Evolutionary conservation across 2,888 invertebrate species (phyloP), one percentile per base, ranked within the genome.

Genomic region (Tinea pellionella): DNA sequence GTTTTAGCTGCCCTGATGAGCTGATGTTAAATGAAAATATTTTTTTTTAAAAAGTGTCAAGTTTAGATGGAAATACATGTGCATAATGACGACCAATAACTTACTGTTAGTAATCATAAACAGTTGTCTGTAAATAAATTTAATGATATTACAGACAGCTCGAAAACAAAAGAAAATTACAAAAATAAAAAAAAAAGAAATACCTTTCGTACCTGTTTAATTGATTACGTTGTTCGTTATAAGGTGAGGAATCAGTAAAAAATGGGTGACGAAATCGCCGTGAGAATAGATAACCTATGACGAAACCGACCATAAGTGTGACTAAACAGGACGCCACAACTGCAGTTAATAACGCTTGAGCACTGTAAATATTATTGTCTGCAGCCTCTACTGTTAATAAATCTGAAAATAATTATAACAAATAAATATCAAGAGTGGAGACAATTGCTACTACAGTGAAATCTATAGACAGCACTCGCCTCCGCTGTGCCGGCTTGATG

Each of bases 251-350:
- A 69, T 92, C 91, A 73, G 92, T 92, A 69, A 91, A 90, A 70
- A 92, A 90, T 64, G 92, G 91, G 68, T 92, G 92, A 59, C 90
- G 88, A 89, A 93, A 92, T 83, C 93, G 89, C 72, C 93, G 90
- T 29, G 94, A 94, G 77, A 95, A 94, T 69, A 94, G 90, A 75
- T 93, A 96, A 43, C 96, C 96, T 64, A 93, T 92, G 64, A 94
- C 91, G 77, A 96, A 96, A 61, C 96, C 96, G 63, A 95, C 89
- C 74, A 95, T 90, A 63, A 95, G 88, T 12, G 95, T 94, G 60
- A 93, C 91, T 62, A 96, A 89, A 70, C 95, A 93, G 57, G 94
- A 93, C 11, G 93, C 92, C 60, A 93, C 92, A 30, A 95, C 92
- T 8, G 94, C 93, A 55, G 95, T 92, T 60, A 94, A 92, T 64